phyloP scores from a whole-genome alignment of 2,797 vertebrate species.

The Brotula barbata region DNA sequence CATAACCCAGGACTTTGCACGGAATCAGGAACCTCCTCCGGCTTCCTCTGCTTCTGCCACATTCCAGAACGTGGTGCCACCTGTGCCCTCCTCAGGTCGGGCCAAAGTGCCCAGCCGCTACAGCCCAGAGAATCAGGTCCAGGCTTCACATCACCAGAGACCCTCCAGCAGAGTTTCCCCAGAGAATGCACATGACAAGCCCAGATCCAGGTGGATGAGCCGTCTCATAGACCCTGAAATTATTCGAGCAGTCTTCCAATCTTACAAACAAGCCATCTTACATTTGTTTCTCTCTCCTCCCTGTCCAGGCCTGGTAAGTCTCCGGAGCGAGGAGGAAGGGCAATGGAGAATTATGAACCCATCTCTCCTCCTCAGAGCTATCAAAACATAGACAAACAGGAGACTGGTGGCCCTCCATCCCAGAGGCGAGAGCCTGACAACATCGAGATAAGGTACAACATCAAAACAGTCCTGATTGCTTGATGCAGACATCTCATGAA shows the following conservation, averaged over 20 bases:
- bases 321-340: constrained; percentile 89
- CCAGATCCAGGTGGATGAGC: constrained; percentile 85
- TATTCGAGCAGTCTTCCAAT: too few species aligned
- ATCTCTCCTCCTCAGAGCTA: constrained; percentile 95
- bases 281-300: not conserved
- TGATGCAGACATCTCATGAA: not conserved
- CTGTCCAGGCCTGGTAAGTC: constrained; percentile 90
- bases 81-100: constrained; percentile 79
- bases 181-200: constrained; percentile 89
- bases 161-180: constrained; percentile 89
- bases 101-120: constrained; percentile 88
- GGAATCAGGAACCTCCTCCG: constrained; percentile 88
- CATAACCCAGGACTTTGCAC: constrained; percentile 98
- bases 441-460: constrained; percentile 89
- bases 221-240: not conserved
- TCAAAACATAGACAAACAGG: constrained; percentile 88
- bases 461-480: not conserved
- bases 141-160: constrained; percentile 86
- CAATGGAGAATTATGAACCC: constrained; percentile 93
- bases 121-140: constrained; percentile 88
- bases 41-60: constrained; percentile 81
- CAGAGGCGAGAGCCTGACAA: constrained; percentile 87
- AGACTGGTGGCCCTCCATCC: constrained; percentile 79
- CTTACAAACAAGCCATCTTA: not conserved
- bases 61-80: constrained; percentile 88